Base-by-base conservation (phyloP, 2,113 vertebrate species). In the Rhea pennata region DNA sequence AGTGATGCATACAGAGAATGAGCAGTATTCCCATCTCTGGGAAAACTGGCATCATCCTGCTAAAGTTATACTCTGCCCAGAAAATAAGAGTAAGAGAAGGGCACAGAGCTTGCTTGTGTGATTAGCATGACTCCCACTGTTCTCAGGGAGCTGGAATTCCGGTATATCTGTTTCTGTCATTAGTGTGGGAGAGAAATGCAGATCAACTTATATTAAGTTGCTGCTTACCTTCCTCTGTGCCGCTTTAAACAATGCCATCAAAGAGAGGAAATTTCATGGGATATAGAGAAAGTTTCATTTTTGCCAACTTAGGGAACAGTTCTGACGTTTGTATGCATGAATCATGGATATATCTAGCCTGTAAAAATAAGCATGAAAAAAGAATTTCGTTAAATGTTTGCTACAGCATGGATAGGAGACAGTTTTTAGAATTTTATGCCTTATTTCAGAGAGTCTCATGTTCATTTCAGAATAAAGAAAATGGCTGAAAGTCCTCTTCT, bases 401-500 rank as follows among this genome's bases (percentile, higher is more conserved):
- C 48, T 87, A 42, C 7, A 84, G 1, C 15, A 54, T 13, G 75
- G 58, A 31, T 6, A 3, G 24, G 26, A 79, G 50, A 50, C 23
- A 83, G 62, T 12, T 46, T 91, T 39, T 48, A 12, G 46, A 76
- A 82, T 64, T 53, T 66, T 89, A 7, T 87, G 20, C 15, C 61
- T 81, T 15, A 21, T 53, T 84, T 81, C 23, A 24, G 54, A 87
- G 61, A 65, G 5, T 8, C 15, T 90, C 15, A 31, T 40, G 42
- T 71, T 90, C 54, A 2, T 59, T 67, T 87, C 82, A 23, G 88
- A 80, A 64, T 48, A 13, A 87, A 1, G 73, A 50, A 82, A 59
- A 98, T 96, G 96, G 90, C 92, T 42, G 78, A 95, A 66, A 72
- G 4, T 50, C 21, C 48, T 58, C 62, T 62, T 24, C 56, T 71